Evolutionary conservation across 2,888 invertebrate genomes (phyloP).

Genomic region (Netelia inedita): DNA sequence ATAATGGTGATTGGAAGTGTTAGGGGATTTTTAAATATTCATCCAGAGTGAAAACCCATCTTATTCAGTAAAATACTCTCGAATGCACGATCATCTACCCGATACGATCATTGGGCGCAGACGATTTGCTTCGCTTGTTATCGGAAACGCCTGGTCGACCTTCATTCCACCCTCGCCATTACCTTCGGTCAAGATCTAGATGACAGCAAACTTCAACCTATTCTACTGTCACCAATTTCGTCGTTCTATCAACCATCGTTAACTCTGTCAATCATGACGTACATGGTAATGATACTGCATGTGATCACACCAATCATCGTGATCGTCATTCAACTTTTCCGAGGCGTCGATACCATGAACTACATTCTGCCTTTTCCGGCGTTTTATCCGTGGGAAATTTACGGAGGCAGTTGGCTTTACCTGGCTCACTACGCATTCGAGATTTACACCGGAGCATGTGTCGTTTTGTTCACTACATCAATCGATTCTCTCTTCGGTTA

Average conservation of each 20-base stretch:
- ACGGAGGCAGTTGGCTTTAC: constrained; percentile 44
- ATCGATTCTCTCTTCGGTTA: constrained; percentile 64
- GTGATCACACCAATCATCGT: constrained; percentile 48
- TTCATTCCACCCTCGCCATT: constrained; percentile 15
- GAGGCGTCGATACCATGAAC: constrained; percentile 49
- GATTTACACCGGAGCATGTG: constrained; percentile 30
- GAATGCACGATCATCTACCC: background rate
- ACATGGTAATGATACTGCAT: constrained; percentile 33
- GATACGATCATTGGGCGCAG: background rate
- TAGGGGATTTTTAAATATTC: background rate
- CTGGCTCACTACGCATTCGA: constrained; percentile 57
- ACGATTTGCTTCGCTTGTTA: constrained; percentile 32
- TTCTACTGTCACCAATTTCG: constrained; percentile 42
- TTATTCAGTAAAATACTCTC: background rate
- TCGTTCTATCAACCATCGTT: constrained; percentile 42
- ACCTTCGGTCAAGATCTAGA: constrained; percentile 43
- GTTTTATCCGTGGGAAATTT: constrained; percentile 63
- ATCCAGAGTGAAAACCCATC: background rate
- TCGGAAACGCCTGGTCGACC: constrained; percentile 39
- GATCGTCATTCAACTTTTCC: constrained; percentile 38
- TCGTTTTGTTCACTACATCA: constrained; percentile 26
- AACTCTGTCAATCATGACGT: constrained; percentile 11
- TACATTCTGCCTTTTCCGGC: constrained; percentile 61
- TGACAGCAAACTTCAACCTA: constrained; percentile 20
- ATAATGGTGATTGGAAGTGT: background rate